Base-by-base conservation (phyloP, 2,888 invertebrate genomes). In the Prostheceraeus crozeri region DNA sequence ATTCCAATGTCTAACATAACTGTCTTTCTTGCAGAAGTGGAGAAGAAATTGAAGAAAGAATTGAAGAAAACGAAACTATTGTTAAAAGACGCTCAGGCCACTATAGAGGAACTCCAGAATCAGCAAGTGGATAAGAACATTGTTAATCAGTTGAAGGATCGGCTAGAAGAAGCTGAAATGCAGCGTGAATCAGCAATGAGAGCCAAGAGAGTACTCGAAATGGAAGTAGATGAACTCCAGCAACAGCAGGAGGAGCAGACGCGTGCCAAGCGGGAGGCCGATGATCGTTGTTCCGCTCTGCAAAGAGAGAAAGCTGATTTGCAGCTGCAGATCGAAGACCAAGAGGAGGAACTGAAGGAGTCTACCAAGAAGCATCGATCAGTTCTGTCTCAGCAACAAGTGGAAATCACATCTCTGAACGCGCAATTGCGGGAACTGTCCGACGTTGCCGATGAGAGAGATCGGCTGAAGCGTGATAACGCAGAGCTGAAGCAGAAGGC, bases 301-400 rank as follows among this genome's bases (percentile, higher is more conserved):
- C 81, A 83, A 60, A 78, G 91, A 4, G 90, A 91, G 73, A 84
- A 86, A 14, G 81, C 84, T 16, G 87, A 89, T 58, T 78, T 89
- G 11, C 82, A 87, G 66, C 84, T 85, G 6, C 86, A 86, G 73
- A 80, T 90, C 14, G 91, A 93, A 69, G 93, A 93, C 72, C 87
- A 88, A 52, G 91, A 93, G 73, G 91, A 93, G 70, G 90, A 93
- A 73, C 81, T 89, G 59, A 84, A 86, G 0, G 88, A 89, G 76
- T 82, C 93, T 10, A 80, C 93, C 79, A 90, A 89, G 79, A 93
- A 93, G 72, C 93, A 90, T 80, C 87, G 89, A 66, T 82, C 85
- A 1, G 83, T 86, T 6, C 27, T 21, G 10, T 28, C 6, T 4
- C 54, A 36, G 14, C 54, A 36, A 21, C 8, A 11, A n/a, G n/a